phyloP scores from a whole-genome alignment of 2,797 vertebrate genomes.

The Lycodopsis pacificus region DNA sequence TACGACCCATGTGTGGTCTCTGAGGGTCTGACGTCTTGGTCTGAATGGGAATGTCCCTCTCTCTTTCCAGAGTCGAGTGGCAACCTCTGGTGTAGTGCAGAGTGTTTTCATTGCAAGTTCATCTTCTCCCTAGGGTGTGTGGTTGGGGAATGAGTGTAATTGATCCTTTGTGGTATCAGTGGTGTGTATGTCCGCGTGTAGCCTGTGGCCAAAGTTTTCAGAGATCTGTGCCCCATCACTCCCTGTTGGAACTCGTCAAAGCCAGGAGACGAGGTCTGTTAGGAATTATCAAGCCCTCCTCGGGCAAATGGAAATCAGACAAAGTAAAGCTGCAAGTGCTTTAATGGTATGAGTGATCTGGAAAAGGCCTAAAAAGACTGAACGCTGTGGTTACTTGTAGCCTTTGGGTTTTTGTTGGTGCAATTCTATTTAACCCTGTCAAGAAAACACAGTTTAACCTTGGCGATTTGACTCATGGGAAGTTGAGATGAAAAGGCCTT shows the following conservation, averaged over 20 bases:
- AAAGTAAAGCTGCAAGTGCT: constrained; percentile 68
- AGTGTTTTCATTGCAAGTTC: constrained; percentile 77
- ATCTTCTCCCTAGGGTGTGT: constrained; percentile 75
- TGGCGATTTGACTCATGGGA: constrained; percentile 66
- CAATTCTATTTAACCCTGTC: constrained; percentile 59
- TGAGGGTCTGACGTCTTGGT: constrained; percentile 32
- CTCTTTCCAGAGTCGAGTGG: constrained; percentile 66
- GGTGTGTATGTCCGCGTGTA: constrained; percentile 66
- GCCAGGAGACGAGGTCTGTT: constrained; percentile 77
- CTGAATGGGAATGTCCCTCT: constrained; percentile 54
- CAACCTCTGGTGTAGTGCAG: constrained; percentile 65
- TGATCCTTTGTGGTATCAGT: constrained; percentile 75
- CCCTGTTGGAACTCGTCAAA: constrained; percentile 81
- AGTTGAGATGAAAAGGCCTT: constrained; percentile 48
- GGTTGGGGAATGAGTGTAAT: constrained; percentile 76
- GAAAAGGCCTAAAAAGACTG: constrained; percentile 47
- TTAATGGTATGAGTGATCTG: constrained; percentile 57
- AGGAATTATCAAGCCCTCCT: constrained; percentile 75
- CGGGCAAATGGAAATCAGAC: constrained; percentile 75
- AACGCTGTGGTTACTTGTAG: constrained; percentile 53
- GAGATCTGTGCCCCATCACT: constrained; percentile 72
- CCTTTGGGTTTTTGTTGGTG: constrained; percentile 56
- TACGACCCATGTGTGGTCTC: constrained; percentile 17
- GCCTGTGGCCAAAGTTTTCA: constrained; percentile 77
- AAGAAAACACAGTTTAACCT: constrained; percentile 66